Base-by-base conservation (phyloP, 92 coral and sea anemone genomes). In the Parazoanthus atlanticus region DNA sequence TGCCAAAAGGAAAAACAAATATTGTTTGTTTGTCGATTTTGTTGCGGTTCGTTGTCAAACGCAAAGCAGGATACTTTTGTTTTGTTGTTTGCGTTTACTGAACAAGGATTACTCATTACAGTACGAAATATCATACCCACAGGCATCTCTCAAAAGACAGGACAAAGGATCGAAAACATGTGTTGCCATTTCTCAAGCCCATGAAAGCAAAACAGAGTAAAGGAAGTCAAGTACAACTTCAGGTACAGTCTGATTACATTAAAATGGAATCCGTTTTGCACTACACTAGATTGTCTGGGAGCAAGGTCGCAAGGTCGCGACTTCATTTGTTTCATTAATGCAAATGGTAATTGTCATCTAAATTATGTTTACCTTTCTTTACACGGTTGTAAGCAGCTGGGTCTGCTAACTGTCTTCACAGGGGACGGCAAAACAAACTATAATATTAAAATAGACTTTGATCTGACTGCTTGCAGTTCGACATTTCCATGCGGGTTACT, bases 101-200 rank as follows among this genome's bases (percentile, higher is more conserved):
- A 32, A 16, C 49, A 12, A 8, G 29, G 21, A n/a, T 41, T 76
- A n/a, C n/a, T n/a, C n/a, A n/a, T n/a, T n/a, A 36, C 80, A 34
- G 56, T 76, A 40, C 46, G n/a, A 19, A n/a, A 41, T 36, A 8
- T 76, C 16, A 76, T 33, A 40, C 80, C 46, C 21, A 25, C 73
- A 81, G 85, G 46, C 85, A 81, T 36, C 72, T 54, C 46, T 34
- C 85, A 28, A 89, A 93, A 66, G 97, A 94, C 30, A 93, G 90
- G 13, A 61, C 86, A 29, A 95, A 95, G 47, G 98, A 95, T 70
- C 86, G 91, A 74, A 95, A 95, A 74, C 93, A 91, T 79, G 84
- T 91, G 16, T 88, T 95, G 25, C 98, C 98, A 36, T 88, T 93
- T 52, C 90, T 95, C 4, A 95, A 95, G 86, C 94, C 95, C 49